Percentiles rank a stretch among this genome's conserved stretches.
Evolutionary conservation across 2,888 invertebrate genomes (phyloP).

Genomic region (Hoplodrina ambigua): DNA sequence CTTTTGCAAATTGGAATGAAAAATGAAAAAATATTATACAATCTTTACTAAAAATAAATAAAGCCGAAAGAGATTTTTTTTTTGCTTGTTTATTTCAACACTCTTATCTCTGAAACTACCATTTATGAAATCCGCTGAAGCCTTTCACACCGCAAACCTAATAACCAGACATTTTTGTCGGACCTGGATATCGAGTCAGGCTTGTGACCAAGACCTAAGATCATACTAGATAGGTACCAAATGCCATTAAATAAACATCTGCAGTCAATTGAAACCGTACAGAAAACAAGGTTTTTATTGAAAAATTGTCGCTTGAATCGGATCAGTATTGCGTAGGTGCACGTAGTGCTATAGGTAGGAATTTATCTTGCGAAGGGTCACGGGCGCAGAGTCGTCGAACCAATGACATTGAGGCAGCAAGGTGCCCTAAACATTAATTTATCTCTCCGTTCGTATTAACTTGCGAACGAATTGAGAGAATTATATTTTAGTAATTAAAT

Average conservation of each 20-base stretch:
- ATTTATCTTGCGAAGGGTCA: slow-evolving; percentile 66
- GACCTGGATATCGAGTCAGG: too few relatives aligned
- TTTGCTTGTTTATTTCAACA: too few relatives aligned
- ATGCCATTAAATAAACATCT: slow-evolving; percentile 11
- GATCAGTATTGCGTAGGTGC: slow-evolving; percentile 53
- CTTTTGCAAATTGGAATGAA: too few relatives aligned
- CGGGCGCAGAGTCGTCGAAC: slow-evolving; percentile 68
- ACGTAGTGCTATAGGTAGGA: slow-evolving; percentile 45
- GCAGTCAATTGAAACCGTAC: slow-evolving; percentile 32
- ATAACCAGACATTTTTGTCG: too few relatives aligned
- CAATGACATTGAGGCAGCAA: slow-evolving; percentile 68
- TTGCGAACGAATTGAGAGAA: slow-evolving; percentile 26
- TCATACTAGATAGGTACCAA: background rate
- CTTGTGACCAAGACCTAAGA: too few relatives aligned
- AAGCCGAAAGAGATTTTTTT: too few relatives aligned
- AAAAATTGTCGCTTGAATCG: slow-evolving; percentile 50
- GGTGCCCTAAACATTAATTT: slow-evolving; percentile 69
- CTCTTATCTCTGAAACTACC: too few relatives aligned
- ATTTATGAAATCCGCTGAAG: too few relatives aligned
- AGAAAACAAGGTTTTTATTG: slow-evolving; percentile 48
- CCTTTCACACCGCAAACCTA: too few relatives aligned
- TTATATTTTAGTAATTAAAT: slow-evolving; percentile 43
- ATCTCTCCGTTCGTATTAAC: slow-evolving; percentile 54
- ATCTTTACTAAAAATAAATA: too few relatives aligned
- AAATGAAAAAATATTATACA: too few relatives aligned